Evolutionary conservation across 92 coral and sea anemone species (phyloP), one percentile per base, ranked within the genome.

Genomic region (Ricordea florida): DNA sequence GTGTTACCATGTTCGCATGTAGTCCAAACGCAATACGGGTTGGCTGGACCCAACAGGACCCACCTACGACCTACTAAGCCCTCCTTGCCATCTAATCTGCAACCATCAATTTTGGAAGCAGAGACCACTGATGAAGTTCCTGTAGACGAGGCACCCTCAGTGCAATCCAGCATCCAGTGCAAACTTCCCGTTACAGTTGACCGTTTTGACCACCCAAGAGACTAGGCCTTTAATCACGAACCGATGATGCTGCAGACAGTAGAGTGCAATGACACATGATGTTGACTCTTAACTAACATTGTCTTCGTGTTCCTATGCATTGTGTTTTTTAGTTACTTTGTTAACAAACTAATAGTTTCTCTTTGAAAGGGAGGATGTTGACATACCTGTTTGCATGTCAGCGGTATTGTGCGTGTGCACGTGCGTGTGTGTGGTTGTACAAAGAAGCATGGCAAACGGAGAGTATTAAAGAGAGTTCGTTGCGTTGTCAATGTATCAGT

Each of bases 111-210:
- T 29, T n/a, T 56, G 14, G 26, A 36, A 38, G 40, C 62, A 37
- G 33, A 37, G 38, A 11, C 38, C 33, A 42, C 18, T 18, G 55
- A 25, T 15, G 55, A 20, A 47, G 5, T 29, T 20, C 26, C 55
- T 3, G 55, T 47, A 14, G 24, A 47, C 1, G 55, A 47, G 11
- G 55, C 55, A 25, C 18, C 65, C 11, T 45, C n/a, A 24, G 21
- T n/a, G n/a, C 32, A 3, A 18, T 27, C 7, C 3, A 40, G 28
- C 31, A 20, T 34, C 51, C 28, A 22, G 47, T 48, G 33, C 76
- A 68, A 68, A 66, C 24, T 33, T 68, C 76, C 22, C 76, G 76
- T 25, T 68, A 49, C 49, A 61, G 49, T 27, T 61, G 62, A 28
- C 62, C 31, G 24, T 47, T 68, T 16, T 0, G 45, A 10, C 32